Base-by-base conservation (phyloP, 1,140 invertebrate genomes). In the Laupala kohalensis region DNA sequence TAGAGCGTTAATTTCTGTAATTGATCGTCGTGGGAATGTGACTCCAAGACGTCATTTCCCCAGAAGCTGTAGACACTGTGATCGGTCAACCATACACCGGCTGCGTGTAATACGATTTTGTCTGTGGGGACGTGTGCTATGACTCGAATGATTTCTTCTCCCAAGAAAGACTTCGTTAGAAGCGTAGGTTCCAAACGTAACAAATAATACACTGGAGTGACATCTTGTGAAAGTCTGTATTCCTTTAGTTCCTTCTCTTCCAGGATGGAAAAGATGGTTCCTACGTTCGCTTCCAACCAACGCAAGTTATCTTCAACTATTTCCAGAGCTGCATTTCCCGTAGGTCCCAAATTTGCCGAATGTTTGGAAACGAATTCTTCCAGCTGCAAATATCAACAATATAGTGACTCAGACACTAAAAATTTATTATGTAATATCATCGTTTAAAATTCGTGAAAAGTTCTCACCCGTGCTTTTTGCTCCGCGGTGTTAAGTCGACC, bases 401-500 rank as follows among this genome's bases (percentile, higher is more conserved):
- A 53, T 53, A 13, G 37, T 53, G 19, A 53, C 19, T 53, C 19
- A 53, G 1, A 9, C 19, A 53, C 1, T 2, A 53, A 53, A 19
- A 13, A 53, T 4, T 53, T 9, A 2, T 13, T 2, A 19, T 53
- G 37, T 53, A 37, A 15, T 37, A 53, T 53, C 9, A 53, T 0
- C 26, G 3, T 29, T 23, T 13, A 28, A 13, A 28, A 12, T 53
- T 53, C n/a, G n/a, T 53, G 1, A 53, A 53, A 53, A 29, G 67
- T 53, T 53, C n/a, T n/a, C 75, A 81, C 79, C 71, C 76, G 75
- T 3, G 73, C 0, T n/a, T 76, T 72, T 75, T 79, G 76, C 0
- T 72, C 25, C 6, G 25, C 0, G 0, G 69, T 77, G 0, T 78
- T 76, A 24, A 79, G 64, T 25, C 72, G 70, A 15, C 62, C 29